Conservation (phyloP, 2,888 invertebrate species). For the Pyralis farinalis region DNA sequence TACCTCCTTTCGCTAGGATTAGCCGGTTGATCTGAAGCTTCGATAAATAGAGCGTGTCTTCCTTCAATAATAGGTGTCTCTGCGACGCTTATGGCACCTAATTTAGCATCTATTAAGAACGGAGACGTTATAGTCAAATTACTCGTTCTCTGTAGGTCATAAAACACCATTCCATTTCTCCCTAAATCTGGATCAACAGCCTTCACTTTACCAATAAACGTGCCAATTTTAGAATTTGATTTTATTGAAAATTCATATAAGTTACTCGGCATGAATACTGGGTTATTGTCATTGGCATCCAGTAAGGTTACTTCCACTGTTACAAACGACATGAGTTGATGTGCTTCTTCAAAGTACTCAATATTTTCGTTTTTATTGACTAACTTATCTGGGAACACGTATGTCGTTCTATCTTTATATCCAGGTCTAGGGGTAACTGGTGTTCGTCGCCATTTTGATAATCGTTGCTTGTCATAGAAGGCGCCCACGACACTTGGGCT, state of each 20-base stretch:
- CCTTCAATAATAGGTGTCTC: conserved; percentile 85
- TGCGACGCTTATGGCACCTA: conserved; percentile 85
- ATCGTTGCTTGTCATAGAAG: conserved; percentile 57
- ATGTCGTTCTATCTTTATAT: conserved; percentile 63
- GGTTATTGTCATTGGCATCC: conserved; percentile 96
- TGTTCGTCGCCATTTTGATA: conserved; percentile 61
- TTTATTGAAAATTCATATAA: conserved; percentile 89
- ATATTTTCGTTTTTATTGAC: conserved; percentile 63
- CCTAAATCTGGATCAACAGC: conserved; percentile 92
- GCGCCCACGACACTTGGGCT: conserved; percentile 84
- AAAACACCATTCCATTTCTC: conserved; percentile 86
- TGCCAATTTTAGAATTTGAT: conserved; percentile 84
- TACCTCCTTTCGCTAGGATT: conserved; percentile 92
- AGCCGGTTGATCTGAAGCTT: conserved; percentile 90
- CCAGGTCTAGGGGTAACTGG: conserved; percentile 40
- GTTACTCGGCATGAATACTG: conserved; percentile 91
- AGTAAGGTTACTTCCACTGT: conserved; percentile 90
- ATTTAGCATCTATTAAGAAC: conserved; percentile 86
- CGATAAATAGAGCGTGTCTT: conserved; percentile 90
- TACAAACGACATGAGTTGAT: conserved; percentile 79
- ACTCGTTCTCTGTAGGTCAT: conserved; percentile 86
- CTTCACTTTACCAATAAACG: conserved; percentile 88
- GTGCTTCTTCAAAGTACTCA: conserved; percentile 58
- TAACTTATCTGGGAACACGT: conserved; percentile 69
- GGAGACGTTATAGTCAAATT: conserved; percentile 84